Conservation (phyloP, 2,113 vertebrate species). For the Numida meleagris region DNA sequence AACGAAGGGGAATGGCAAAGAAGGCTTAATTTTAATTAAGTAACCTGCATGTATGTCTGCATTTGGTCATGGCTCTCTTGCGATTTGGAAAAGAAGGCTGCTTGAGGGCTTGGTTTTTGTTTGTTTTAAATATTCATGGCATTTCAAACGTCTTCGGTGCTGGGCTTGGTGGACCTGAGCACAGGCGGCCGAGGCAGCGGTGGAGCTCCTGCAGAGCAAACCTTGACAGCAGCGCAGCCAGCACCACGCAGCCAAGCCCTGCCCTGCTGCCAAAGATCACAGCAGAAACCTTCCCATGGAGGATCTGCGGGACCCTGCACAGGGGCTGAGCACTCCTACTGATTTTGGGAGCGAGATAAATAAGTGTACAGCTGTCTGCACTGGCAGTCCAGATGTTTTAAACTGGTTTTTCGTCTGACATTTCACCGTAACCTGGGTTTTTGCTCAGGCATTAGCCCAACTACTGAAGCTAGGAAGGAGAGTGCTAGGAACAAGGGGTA, state of each 20-base stretch:
- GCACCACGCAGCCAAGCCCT: neutral
- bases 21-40: slow-evolving; percentile 29
- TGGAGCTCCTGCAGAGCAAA: neutral
- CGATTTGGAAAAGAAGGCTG: neutral
- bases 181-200: neutral
- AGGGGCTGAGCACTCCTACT: neutral
- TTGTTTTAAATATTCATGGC: slow-evolving; percentile 43
- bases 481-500: neutral
- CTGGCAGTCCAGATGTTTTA: neutral
- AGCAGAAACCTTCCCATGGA: neutral
- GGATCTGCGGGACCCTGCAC: neutral
- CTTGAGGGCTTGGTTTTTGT: neutral
- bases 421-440: neutral
- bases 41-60: neutral
- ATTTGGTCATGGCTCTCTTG: neutral
- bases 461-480: neutral
- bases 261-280: neutral
- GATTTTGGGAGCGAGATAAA: slow-evolving; percentile 21
- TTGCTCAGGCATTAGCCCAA: neutral
- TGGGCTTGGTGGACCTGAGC: neutral
- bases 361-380: neutral
- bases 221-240: fast-evolving
- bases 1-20: neutral
- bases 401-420: neutral
- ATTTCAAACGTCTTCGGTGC: neutral